Evolutionary conservation across 2,113 vertebrate genomes (phyloP), one percentile per base, ranked within the genome.

Genomic region (Sphaerodactylus townsendi): DNA sequence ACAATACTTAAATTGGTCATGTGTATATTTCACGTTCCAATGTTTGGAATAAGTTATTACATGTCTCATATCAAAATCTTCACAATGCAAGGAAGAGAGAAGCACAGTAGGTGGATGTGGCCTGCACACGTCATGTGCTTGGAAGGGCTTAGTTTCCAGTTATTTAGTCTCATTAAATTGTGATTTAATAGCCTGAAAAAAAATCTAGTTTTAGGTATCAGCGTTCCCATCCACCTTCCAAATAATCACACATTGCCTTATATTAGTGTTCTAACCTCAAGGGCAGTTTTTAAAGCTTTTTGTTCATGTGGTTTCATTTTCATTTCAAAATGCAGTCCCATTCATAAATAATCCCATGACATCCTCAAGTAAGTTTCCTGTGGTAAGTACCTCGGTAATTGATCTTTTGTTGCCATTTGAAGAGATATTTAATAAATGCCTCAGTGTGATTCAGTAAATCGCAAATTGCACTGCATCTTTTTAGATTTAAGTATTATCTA

Each of bases 371-470:
- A 76, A 77, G n/a, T 30, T 64, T 69, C 73, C 82, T 68, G 37
- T 69, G 25, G 21, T 77, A 69, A 77, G 82, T 69, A 64, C 25
- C 28, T 77, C 13, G 13, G 33, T 69, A 84, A 84, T 44, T 84
- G 73, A 84, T 77, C 46, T 33, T 68, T 84, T 68, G 73, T 44
- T 73, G 50, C 66, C 71, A 3, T 53, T 37, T 77, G 64, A 84
- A 44, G 73, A 77, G 69, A 66, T 71, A 62, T 59, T 59, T 59
- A 71, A 81, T 72, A 37, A 62, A 37, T 77, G 48, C 19, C 65
- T 48, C 35, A 68, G 17, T 77, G 64, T 21, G 69, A 44, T 69
- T 70, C 28, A 69, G 37, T 56, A 33, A 77, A 8, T 69, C 69
- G 35, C 10, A 70, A 84, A 77, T 59, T 53, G 25, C 35, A 69